These are phyloP conservation scores for Tupaia chinensis DNA, from an alignment of 2,113 vertebrate genomes.

Conservation along the genomic window DNA sequence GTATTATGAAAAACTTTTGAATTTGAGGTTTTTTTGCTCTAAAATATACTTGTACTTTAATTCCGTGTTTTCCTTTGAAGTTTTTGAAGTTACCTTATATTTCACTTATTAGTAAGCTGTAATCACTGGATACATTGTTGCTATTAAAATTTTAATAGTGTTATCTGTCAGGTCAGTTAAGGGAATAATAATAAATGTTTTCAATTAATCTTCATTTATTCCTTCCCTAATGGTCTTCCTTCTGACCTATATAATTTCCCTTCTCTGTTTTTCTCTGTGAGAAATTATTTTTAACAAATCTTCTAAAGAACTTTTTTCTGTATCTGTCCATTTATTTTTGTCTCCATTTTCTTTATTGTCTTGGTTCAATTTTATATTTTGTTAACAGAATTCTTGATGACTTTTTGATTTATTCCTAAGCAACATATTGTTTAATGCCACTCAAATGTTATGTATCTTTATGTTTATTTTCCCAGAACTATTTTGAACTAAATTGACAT, in stretches of 20 bases:
- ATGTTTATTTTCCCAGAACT: background rate
- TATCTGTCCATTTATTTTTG: background rate
- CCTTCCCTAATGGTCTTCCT: background rate
- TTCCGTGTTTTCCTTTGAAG: no score
- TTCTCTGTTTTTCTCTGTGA: background rate
- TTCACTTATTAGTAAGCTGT: background rate
- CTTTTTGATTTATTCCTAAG: constrained; percentile 4
- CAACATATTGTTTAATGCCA: background rate
- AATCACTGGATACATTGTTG: background rate
- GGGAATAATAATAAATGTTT: no score
- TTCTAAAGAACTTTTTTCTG: background rate
- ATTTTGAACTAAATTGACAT: background rate
- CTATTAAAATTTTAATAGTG: background rate
- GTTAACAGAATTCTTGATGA: background rate
- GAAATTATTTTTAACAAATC: no score
- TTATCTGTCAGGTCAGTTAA: background rate
- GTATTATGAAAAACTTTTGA: no score
- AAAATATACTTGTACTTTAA: no score
- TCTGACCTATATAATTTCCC: background rate
- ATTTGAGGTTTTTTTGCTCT: no score
- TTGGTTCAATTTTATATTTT: constrained; percentile 17
- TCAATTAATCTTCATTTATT: background rate
- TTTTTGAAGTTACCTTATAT: no score
- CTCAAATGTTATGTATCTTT: background rate
- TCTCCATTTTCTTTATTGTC: constrained; percentile 20